phyloP scores from a whole-genome alignment of 53 echinoderm and acorn worm genomes.

The Astropecten irregularis region DNA sequence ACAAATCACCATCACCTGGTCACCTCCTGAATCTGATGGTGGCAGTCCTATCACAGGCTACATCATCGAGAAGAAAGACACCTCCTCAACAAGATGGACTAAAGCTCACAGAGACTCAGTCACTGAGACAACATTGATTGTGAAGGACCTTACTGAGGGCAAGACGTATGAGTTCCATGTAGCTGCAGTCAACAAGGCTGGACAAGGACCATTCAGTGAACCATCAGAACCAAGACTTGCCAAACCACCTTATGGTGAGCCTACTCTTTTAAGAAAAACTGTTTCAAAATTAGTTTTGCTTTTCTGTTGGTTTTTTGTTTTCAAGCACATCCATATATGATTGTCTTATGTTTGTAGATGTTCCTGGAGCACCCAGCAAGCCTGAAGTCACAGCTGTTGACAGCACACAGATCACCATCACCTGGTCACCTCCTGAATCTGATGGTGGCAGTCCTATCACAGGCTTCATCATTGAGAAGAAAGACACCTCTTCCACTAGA shows the following conservation, averaged over 20 bases:
- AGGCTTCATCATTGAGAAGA: conserved; percentile 71
- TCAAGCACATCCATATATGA: neutral
- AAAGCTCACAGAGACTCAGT: conserved; percentile 62
- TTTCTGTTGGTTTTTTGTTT: neutral
- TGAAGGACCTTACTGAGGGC: conserved; percentile 69
- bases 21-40: conserved; percentile 73
- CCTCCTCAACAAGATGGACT: conserved; percentile 57
- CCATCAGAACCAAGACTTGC: conserved; percentile 67
- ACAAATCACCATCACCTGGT: conserved; percentile 73
- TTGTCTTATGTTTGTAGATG: neutral
- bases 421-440: conserved; percentile 80
- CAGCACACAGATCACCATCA: conserved; percentile 79
- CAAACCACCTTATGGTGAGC: conserved; percentile 70
- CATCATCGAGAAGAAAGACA: conserved; percentile 75
- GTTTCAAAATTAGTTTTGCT: neutral
- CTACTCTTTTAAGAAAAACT: neutral
- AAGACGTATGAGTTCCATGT: conserved; percentile 83
- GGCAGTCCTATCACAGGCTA: conserved; percentile 72
- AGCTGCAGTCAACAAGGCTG: conserved; percentile 80
- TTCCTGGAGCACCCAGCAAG: conserved; percentile 71
- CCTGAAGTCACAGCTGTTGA: conserved; percentile 73
- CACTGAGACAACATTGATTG: conserved; percentile 60
- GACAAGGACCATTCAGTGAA: conserved; percentile 67
- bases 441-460: conserved; percentile 94
- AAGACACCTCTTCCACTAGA: conserved; percentile 65